phyloP scores from a whole-genome alignment of 2,113 vertebrate genomes.

The Ptyas mucosa region DNA sequence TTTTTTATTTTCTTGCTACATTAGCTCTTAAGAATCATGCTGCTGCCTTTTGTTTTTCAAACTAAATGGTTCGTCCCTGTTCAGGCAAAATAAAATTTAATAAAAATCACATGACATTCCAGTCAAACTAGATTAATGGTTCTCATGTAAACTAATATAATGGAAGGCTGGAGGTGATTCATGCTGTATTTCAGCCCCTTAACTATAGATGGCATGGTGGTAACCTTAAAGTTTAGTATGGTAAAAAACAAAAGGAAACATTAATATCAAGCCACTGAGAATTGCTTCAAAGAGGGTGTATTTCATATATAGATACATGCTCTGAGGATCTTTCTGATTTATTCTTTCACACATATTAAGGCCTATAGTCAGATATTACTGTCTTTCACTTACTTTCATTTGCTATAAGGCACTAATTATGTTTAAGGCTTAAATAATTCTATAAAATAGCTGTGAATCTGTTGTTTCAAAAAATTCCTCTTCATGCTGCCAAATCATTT shows the following conservation, averaged over 20 bases:
- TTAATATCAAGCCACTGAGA: background rate
- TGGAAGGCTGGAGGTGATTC: background rate
- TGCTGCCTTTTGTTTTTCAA: background rate
- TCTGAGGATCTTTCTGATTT: background rate
- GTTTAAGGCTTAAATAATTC: constrained; percentile 2
- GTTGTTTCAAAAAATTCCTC: constrained; percentile 2
- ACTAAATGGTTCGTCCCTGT: background rate
- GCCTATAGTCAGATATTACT: background rate
- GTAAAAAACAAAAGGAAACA: background rate
- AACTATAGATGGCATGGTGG: background rate
- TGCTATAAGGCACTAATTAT: background rate
- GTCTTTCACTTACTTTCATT: background rate
- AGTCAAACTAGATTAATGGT: background rate
- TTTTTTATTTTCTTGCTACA: background rate
- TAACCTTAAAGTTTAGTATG: background rate
- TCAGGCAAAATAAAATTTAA: background rate
- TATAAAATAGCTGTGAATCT: background rate
- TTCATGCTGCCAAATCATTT: background rate
- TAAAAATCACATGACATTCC: background rate
- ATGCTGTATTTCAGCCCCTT: background rate
- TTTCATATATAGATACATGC: rapidly evolving
- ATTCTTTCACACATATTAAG: background rate
- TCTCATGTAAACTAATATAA: background rate
- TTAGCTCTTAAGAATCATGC: background rate
- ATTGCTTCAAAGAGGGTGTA: background rate